A percentile compares a stretch with the other conserved stretches of the same genome.
These are phyloP conservation scores for Plutomurus gul DNA, from an alignment of 1,140 invertebrate species.

Conservation along the genomic window DNA sequence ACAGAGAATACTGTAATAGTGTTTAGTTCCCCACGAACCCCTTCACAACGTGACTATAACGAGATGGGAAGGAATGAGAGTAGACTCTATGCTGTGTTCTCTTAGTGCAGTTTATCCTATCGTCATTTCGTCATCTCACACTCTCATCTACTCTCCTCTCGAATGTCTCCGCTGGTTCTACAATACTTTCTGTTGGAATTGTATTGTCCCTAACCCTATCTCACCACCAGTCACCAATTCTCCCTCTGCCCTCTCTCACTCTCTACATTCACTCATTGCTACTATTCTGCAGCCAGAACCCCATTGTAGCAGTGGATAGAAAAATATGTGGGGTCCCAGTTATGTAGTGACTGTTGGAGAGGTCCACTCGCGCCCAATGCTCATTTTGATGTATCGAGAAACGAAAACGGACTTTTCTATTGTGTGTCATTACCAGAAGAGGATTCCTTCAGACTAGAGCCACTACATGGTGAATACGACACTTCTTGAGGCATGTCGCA, in stretches of 20 bases:
- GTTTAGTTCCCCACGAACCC: no score
- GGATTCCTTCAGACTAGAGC: background rate
- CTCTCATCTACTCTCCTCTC: background rate
- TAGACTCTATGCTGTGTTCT: background rate
- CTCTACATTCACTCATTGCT: background rate
- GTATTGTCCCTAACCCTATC: constrained; percentile 33
- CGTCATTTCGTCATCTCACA: background rate
- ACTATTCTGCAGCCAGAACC: background rate
- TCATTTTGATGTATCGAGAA: constrained; percentile 37
- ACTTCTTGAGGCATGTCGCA: background rate
- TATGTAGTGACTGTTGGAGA: background rate
- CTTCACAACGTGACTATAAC: background rate
- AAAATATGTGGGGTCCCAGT: background rate
- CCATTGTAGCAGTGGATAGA: background rate
- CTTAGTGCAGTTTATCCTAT: background rate
- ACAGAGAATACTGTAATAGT: no score
- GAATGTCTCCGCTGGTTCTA: background rate
- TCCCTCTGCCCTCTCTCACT: background rate
- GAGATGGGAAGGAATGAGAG: background rate
- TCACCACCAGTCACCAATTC: background rate
- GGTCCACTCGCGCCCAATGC: background rate
- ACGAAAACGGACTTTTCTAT: constrained; percentile 35
- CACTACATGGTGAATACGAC: background rate
- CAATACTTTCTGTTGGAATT: background rate
- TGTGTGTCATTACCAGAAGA: constrained; percentile 48